Percentiles rank a stretch among this genome's conserved stretches.
Conservation (phyloP, 1,140 invertebrate species). For the Diorhabda carinulata region DNA sequence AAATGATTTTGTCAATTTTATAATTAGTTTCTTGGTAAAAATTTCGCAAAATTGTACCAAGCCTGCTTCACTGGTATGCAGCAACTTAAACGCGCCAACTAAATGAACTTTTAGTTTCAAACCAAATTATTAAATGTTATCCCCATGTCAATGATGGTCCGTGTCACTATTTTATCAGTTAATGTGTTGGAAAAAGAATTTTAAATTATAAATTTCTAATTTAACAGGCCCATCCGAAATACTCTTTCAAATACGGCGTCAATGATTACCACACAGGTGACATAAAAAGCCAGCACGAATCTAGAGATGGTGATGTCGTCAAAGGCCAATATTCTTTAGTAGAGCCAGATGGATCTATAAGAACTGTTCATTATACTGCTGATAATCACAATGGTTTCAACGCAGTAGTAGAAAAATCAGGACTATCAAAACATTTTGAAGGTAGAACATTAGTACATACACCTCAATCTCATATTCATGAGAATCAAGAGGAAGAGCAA, state of each 20-base stretch:
- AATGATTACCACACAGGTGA: conserved; percentile 63
- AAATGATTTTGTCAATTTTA: too few relatives aligned
- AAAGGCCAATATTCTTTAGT: conserved; percentile 59
- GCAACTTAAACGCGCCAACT: too few relatives aligned
- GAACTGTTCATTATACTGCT: conserved; percentile 53
- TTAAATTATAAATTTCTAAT: neutral
- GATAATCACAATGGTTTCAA: conserved; percentile 40
- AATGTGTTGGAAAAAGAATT: neutral
- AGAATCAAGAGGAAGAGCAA: neutral
- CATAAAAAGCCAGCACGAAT: conserved; percentile 63
- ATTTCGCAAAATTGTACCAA: too few relatives aligned
- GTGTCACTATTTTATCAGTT: neutral
- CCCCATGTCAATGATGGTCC: too few relatives aligned
- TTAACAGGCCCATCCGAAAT: conserved; percentile 56
- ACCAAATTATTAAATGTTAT: too few relatives aligned
- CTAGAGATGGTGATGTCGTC: conserved; percentile 62
- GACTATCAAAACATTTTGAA: conserved; percentile 6
- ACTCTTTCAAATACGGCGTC: conserved; percentile 62
- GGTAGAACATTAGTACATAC: neutral
- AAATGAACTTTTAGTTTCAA: too few relatives aligned
- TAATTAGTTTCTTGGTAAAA: too few relatives aligned
- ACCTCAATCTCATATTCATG: neutral
- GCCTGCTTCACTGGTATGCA: too few relatives aligned
- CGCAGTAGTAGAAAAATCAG: conserved; percentile 52
- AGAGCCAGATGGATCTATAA: conserved; percentile 62